These are phyloP conservation scores for Ailurus styani DNA, from an alignment of 2,113 vertebrate genomes.

Conservation along the genomic window DNA sequence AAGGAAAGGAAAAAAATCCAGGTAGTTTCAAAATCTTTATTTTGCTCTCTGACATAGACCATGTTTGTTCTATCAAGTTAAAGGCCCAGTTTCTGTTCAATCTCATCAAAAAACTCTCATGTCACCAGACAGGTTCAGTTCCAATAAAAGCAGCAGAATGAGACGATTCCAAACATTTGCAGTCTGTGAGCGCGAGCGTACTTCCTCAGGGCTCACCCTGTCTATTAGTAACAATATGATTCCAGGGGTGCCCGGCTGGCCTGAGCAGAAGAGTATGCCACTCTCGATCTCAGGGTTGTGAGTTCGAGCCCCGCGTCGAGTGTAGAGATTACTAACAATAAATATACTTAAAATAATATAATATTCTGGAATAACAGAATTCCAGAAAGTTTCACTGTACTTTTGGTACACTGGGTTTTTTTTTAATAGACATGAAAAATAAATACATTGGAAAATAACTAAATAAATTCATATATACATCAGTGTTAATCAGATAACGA, in stretches of 20 bases:
- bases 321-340: neutral
- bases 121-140: conserved; percentile 39
- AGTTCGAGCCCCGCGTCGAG: neutral
- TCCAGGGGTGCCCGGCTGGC: neutral
- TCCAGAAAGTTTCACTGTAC: neutral
- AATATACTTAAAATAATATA: neutral
- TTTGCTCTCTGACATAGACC: neutral
- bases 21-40: conserved; percentile 26
- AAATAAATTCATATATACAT: neutral
- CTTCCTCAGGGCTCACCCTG: neutral
- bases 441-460: neutral
- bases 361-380: neutral
- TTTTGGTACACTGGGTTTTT: neutral
- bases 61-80: neutral
- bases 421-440: neutral
- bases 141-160: conserved; percentile 47
- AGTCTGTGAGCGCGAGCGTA: neutral
- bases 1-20: neutral
- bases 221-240: neutral
- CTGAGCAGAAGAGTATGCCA: neutral
- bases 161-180: neutral
- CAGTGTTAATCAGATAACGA: neutral
- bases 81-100: conserved; percentile 20
- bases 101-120: conserved; percentile 28
- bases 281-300: neutral